These are phyloP conservation scores for Taenioides sp. DNA, from an alignment of 2,797 vertebrate species.

Conservation along the genomic window DNA sequence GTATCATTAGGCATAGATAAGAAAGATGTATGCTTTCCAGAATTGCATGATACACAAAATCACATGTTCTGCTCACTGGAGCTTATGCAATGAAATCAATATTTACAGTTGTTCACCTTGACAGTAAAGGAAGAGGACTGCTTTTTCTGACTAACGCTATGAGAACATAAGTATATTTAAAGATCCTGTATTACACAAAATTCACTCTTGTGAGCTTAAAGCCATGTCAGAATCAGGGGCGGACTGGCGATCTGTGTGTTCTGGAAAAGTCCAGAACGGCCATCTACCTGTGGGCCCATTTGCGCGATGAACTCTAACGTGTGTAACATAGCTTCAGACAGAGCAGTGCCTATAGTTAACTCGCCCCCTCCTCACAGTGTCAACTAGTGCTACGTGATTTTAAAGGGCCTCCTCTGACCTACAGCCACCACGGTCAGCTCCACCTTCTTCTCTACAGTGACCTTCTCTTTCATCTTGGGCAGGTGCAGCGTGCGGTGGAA, in stretches of 20 bases:
- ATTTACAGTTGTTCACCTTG: not conserved
- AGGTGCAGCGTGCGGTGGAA: conserved; percentile 82
- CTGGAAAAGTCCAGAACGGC: too few species aligned
- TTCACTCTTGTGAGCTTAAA: too few species aligned
- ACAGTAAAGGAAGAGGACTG: not conserved
- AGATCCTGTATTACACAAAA: too few species aligned
- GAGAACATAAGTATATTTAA: too few species aligned
- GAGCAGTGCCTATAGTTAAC: too few species aligned
- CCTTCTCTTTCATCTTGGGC: conserved; percentile 42
- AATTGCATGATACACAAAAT: not conserved
- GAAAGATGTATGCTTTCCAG: not conserved
- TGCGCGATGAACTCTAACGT: too few species aligned
- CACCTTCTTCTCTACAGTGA: conserved; percentile 81
- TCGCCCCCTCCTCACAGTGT: not conserved
- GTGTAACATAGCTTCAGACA: too few species aligned
- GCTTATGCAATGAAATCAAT: not conserved
- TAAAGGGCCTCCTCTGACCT: conserved; percentile 66
- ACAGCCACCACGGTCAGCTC: conserved; percentile 80
- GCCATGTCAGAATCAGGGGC: too few species aligned
- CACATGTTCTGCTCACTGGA: not conserved
- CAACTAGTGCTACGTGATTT: not conserved
- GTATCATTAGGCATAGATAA: not conserved
- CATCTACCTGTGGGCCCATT: too few species aligned
- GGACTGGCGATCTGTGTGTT: too few species aligned
- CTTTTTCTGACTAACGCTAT: too few species aligned